phyloP scores from a whole-genome alignment of 2,797 vertebrate species.

The Takifugu ocellatus region DNA sequence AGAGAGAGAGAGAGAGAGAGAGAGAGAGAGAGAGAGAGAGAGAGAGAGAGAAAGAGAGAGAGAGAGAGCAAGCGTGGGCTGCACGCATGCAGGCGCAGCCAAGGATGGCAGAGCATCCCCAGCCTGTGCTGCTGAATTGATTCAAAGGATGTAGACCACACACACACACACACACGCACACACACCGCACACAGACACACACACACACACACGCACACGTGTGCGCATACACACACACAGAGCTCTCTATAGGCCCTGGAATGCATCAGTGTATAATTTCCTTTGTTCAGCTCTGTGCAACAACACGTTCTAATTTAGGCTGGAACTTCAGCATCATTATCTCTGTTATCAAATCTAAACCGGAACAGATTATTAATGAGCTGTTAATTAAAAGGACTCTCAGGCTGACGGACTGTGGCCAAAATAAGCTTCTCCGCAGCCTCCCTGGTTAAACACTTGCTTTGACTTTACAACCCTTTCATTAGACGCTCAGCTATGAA shows the following conservation, averaged over 20 bases:
- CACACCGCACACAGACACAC: not conserved
- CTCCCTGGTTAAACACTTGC: too few species aligned
- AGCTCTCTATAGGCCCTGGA: slow-evolving; percentile 27
- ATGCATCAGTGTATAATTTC: slow-evolving; percentile 34
- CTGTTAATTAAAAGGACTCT: slow-evolving; percentile 6
- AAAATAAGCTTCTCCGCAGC: too few species aligned
- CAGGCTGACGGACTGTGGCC: too few species aligned
- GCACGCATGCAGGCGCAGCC: slow-evolving; percentile 26
- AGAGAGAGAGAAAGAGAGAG: not conserved
- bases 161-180: too few species aligned
- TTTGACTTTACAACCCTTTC: too few species aligned
- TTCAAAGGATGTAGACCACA: slow-evolving; percentile 11
- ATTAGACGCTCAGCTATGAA: too few species aligned
- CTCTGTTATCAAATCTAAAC: not conserved
- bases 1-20: not conserved
- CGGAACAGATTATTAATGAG: slow-evolving; percentile 2
- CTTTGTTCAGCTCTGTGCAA: slow-evolving; percentile 43
- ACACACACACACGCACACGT: not conserved
- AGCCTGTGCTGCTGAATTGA: slow-evolving; percentile 16
- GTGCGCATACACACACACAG: slow-evolving; percentile 2
- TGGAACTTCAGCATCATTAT: slow-evolving; percentile 1
- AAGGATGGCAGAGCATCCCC: slow-evolving; percentile 22
- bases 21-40: too few species aligned
- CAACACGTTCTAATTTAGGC: slow-evolving; percentile 11
- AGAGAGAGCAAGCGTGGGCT: slow-evolving; percentile 7